A percentile compares a stretch with the other conserved stretches of the same genome.
Conservation (phyloP, 2,797 vertebrate species). For the Gymnoscopelus microlampas region DNA sequence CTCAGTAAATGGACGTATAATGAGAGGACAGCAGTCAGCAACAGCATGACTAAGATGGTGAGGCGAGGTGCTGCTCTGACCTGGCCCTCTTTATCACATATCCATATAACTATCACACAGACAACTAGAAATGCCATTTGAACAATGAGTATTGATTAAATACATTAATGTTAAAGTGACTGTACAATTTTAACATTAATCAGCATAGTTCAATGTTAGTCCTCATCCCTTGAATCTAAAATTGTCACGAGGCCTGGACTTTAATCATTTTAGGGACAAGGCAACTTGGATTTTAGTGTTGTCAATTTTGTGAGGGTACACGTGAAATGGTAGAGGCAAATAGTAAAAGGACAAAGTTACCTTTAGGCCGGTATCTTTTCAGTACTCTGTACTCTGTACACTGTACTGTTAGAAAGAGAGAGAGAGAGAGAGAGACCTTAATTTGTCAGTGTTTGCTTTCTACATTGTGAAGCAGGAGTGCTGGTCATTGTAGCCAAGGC, state of each 20-base stretch:
- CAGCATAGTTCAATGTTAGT: too few species aligned
- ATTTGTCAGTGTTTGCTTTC: conserved; percentile 73
- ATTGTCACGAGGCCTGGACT: too few species aligned
- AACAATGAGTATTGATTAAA: conserved; percentile 33
- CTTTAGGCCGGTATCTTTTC: conserved; percentile 74
- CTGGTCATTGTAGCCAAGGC: conserved; percentile 68
- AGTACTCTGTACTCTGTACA: too few species aligned
- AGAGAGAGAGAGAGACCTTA: conserved; percentile 75
- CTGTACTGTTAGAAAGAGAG: conserved; percentile 29
- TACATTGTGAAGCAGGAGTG: conserved; percentile 57
- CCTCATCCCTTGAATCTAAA: too few species aligned
- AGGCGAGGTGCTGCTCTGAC: neutral
- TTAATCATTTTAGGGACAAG: too few species aligned
- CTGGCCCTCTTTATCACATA: conserved; percentile 11
- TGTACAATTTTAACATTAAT: too few species aligned
- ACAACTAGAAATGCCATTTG: conserved; percentile 57
- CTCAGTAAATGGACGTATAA: conserved; percentile 1
- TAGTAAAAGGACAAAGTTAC: conserved; percentile 45
- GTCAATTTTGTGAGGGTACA: too few species aligned
- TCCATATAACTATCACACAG: too few species aligned
- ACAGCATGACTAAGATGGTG: conserved; percentile 10
- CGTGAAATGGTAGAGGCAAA: too few species aligned
- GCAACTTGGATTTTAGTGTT: conserved; percentile 21
- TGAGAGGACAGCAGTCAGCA: conserved; percentile 1
- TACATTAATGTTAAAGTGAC: too few species aligned